Base-by-base conservation (phyloP, 1,140 invertebrate species). In the Melipona quadrifasciata region DNA sequence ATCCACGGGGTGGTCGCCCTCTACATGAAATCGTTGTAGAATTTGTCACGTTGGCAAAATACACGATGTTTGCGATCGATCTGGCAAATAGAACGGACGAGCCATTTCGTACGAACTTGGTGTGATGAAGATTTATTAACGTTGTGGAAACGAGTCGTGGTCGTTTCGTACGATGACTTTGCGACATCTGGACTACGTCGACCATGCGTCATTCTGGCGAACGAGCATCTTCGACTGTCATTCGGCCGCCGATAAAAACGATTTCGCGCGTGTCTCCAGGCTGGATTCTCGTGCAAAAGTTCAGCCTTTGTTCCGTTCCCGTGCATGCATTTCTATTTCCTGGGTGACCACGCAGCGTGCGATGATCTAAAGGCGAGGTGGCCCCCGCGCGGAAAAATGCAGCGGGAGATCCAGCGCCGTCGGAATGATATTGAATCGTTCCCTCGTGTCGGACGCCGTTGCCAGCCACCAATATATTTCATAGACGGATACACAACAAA, bases 401-500 rank as follows among this genome's bases (percentile, higher is more conserved):
- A 55, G 6, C 53, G 31, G 31, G 74, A 86, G 84, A 86, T 85
- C 84, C 55, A 75, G 68, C 51, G 31, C 75, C 19, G 81, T 81
- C 82, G 84, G 73, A 79, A 90, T 81, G 86, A 86, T 90, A 91
- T 87, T 84, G 89, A 89, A 89, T 90, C 84, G 86, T 91, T 90
- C 84, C 86, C 79, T 71, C 74, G 77, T 75, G 86, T 83, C 84
- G 86, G 71, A 90, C 85, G 86, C 87, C 84, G 84, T 65, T 47
- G 21, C 75, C 65, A 58, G 73, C 73, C 74, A 84, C 84, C 71
- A 75, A 90, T 90, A 90, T 90, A 88, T 90, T 88, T 90, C 86
- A 88, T 90, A 90, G 89, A 90, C 82, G 88, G 83, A 65, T 65
- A 84, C 84, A 73, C 84, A 85, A 91, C 87, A 90, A 87, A 90